Conservation (phyloP, 2,888 invertebrate genomes). For the Adelphocoris suturalis region DNA sequence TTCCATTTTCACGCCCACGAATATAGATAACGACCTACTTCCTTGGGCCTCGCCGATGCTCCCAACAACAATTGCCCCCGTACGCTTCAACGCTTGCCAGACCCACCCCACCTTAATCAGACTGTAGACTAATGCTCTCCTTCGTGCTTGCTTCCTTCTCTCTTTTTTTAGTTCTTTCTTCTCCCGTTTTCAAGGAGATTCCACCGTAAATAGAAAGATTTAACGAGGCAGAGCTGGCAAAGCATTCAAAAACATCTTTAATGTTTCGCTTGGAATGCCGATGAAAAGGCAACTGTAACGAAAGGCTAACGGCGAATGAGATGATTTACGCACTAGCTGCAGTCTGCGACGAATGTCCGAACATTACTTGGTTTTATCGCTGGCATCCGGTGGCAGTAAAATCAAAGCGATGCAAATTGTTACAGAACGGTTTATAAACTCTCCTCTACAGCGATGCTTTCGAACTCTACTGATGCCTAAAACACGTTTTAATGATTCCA, state of each 20-base stretch:
- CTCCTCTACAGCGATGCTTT: not conserved
- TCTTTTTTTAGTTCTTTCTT: not conserved
- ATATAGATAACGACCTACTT: conserved; percentile 68
- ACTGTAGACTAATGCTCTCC: conserved; percentile 54
- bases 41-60: conserved; percentile 58
- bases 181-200: conserved; percentile 28
- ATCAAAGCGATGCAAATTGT: not conserved
- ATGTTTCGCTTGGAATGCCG: conserved; percentile 16
- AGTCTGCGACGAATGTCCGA: conserved; percentile 1
- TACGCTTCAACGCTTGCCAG: conserved; percentile 63
- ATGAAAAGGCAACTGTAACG: conserved; percentile 9
- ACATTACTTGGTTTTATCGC: not conserved
- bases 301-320: not conserved
- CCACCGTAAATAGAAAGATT: conserved; percentile 50
- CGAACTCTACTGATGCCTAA: no score
- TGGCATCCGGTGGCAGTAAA: conserved; percentile 1
- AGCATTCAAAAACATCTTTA: conserved; percentile 27
- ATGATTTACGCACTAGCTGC: conserved; percentile 2
- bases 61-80: conserved; percentile 64
- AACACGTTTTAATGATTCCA: no score
- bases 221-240: conserved; percentile 49
- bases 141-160: conserved; percentile 44
- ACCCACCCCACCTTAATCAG: conserved; percentile 62
- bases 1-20: conserved; percentile 70
- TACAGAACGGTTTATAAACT: conserved; percentile 5